phyloP scores from a whole-genome alignment of 2,113 vertebrate genomes.

The Sylvilagus bachmani region DNA sequence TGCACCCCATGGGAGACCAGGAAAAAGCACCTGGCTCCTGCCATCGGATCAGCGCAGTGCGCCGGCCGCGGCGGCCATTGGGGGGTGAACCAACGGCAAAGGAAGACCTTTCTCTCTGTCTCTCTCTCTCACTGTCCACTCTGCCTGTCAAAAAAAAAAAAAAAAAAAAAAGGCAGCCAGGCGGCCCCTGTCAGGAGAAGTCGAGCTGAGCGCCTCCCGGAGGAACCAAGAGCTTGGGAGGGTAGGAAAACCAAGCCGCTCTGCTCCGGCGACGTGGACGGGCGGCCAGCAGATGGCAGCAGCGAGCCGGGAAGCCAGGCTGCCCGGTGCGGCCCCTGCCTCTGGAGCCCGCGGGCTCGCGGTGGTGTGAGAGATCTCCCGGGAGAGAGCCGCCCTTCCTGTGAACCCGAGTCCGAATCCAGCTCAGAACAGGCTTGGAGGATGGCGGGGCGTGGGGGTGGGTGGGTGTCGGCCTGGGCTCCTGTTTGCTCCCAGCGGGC shows the following conservation, averaged over 20 bases:
- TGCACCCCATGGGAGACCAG: too few relatives aligned
- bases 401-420: too few relatives aligned
- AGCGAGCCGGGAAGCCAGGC: slow-evolving; percentile 36
- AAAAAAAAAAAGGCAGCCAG: too few relatives aligned
- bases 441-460: too few relatives aligned
- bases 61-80: too few relatives aligned
- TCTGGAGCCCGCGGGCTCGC: accelerated
- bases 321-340: accelerated
- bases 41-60: too few relatives aligned
- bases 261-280: accelerated
- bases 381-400: background rate
- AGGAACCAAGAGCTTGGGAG: background rate
- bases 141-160: too few relatives aligned
- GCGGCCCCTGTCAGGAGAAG: too few relatives aligned
- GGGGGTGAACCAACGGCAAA: too few relatives aligned
- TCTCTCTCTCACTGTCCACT: too few relatives aligned
- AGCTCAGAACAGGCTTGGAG: background rate
- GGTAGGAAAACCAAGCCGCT: background rate
- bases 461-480: background rate
- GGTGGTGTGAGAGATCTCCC: background rate
- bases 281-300: slow-evolving; percentile 74
- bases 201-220: background rate
- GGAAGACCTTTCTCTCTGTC: too few relatives aligned
- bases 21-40: too few relatives aligned
- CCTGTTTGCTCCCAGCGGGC: accelerated